Percentiles rank a stretch among this genome's conserved stretches.
Conservation (phyloP, 2,113 vertebrate genomes). For the Sturnira hondurensis region DNA sequence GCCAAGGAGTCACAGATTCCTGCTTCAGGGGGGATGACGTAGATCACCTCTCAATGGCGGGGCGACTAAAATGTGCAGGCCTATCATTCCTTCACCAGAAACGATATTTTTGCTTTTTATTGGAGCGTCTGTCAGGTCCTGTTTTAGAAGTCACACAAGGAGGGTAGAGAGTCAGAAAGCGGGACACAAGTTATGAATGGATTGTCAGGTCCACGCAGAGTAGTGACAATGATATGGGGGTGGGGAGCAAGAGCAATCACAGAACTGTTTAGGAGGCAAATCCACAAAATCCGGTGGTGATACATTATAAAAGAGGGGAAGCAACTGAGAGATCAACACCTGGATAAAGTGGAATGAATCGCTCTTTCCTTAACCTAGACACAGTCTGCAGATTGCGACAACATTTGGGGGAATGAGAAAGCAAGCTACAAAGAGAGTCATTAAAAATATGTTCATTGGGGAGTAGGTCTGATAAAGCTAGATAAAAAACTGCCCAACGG, state of each 20-base stretch:
- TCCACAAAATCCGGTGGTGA: not conserved
- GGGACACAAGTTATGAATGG: not conserved
- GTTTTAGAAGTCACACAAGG: not conserved
- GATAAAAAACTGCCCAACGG: not conserved
- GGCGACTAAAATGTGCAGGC: not conserved
- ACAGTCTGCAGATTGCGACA: too few species aligned
- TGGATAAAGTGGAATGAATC: not conserved
- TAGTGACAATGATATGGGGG: fast-evolving
- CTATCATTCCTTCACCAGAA: not conserved
- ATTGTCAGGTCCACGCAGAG: not conserved
- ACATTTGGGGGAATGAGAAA: not conserved
- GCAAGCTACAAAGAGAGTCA: not conserved
- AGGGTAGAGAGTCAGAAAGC: not conserved
- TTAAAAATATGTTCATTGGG: not conserved
- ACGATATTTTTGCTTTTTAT: not conserved
- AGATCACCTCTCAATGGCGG: not conserved
- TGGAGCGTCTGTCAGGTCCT: not conserved
- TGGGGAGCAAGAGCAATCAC: not conserved
- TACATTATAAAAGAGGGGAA: not conserved
- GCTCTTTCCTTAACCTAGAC: not conserved
- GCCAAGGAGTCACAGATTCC: not conserved
- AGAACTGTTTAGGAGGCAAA: not conserved
- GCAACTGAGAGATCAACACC: not conserved
- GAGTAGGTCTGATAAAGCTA: not conserved
- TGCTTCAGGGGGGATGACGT: not conserved